Conservation (phyloP, 2,797 vertebrate species). For the Leptodactylus fallax region DNA sequence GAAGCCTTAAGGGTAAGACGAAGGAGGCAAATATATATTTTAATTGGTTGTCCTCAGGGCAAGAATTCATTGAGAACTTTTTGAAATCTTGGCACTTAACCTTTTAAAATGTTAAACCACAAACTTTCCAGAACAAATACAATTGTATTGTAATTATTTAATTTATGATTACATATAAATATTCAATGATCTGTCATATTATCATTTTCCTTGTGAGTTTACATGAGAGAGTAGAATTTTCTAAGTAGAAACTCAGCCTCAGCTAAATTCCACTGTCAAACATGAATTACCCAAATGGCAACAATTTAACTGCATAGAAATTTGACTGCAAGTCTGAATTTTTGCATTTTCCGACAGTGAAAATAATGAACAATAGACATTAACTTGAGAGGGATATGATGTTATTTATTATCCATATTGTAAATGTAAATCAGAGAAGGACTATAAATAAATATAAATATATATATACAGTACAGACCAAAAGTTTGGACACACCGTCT, state of each 20-base stretch:
- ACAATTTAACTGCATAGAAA: too few species aligned
- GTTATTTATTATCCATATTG: too few species aligned
- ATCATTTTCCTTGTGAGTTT: constrained; percentile 7
- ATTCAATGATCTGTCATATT: neutral
- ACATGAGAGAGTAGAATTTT: neutral
- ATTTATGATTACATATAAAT: constrained; percentile 17
- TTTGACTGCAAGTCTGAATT: too few species aligned
- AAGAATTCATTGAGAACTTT: constrained; percentile 36
- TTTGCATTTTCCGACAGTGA: too few species aligned
- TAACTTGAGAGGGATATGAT: too few species aligned
- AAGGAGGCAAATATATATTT: constrained; percentile 58
- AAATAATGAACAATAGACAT: too few species aligned
- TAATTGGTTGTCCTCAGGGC: constrained; percentile 57
- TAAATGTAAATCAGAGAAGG: too few species aligned
- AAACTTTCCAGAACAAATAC: neutral
- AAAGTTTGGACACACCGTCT: too few species aligned
- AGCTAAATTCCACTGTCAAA: neutral
- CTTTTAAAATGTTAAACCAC: constrained; percentile 49
- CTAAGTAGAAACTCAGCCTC: neutral
- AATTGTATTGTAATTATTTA: constrained; percentile 13
- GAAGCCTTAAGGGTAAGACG: constrained; percentile 23
- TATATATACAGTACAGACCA: too few species aligned
- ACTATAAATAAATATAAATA: too few species aligned
- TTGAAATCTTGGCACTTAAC: constrained; percentile 46
- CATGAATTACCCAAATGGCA: neutral